These are phyloP conservation scores for Pseudotriccus pelzelni DNA, from an alignment of 2,797 vertebrate genomes.

Conservation along the genomic window DNA sequence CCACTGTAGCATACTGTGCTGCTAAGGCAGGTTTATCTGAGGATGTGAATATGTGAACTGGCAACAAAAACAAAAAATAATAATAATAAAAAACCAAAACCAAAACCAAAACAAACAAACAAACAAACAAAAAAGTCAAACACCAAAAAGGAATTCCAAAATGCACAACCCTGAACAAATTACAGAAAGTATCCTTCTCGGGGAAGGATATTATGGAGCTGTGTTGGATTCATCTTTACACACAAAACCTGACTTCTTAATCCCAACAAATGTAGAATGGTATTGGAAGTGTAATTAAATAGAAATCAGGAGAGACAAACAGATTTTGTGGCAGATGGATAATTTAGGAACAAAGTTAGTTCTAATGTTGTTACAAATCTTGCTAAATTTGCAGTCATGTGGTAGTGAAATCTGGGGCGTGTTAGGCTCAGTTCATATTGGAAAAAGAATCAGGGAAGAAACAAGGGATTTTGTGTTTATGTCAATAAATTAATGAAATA, in stretches of 20 bases:
- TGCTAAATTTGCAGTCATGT: neutral
- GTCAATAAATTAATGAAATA: neutral
- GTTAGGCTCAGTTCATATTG: neutral
- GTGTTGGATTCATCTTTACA: neutral
- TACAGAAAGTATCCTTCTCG: neutral
- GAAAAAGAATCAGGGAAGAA: neutral
- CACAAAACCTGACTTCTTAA: neutral
- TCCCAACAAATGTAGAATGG: neutral
- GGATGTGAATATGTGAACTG: neutral
- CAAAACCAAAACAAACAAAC: too few relatives aligned
- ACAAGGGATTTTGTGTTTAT: neutral
- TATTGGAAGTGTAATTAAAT: neutral
- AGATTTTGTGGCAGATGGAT: neutral
- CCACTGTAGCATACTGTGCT: neutral
- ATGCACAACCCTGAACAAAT: fast-evolving
- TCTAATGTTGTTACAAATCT: neutral
- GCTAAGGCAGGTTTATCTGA: neutral
- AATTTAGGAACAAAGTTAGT: neutral
- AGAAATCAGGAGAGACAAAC: neutral
- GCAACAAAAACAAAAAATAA: neutral
- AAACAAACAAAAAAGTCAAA: neutral
- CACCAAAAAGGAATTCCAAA: neutral
- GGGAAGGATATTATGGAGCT: neutral
- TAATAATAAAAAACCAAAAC: too few relatives aligned
- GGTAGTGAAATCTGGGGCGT: neutral